phyloP scores from a whole-genome alignment of 1,140 invertebrate genomes.

The Stenopsyche tienmushanensis region DNA sequence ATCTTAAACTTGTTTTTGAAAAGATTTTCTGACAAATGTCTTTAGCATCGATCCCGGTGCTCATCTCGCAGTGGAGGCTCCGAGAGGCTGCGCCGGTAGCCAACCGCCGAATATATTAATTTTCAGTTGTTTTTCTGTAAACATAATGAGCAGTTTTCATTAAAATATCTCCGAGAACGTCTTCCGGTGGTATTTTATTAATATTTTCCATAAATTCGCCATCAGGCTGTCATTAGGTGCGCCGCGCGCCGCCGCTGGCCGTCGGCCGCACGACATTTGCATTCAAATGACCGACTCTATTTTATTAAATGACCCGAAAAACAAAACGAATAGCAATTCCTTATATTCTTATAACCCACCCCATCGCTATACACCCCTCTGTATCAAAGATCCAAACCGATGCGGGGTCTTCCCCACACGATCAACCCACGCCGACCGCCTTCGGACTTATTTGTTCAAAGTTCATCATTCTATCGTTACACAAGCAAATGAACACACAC shows the following conservation, averaged over 20 bases:
- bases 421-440: neutral
- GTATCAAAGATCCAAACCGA: neutral
- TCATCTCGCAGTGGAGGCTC: too few relatives aligned
- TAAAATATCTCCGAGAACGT: neutral
- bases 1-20: too few relatives aligned
- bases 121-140: too few relatives aligned
- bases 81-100: too few relatives aligned
- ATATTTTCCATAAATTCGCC: slow-evolving; percentile 32
- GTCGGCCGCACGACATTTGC: slow-evolving; percentile 27
- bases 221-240: slow-evolving; percentile 30
- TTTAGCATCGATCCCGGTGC: too few relatives aligned
- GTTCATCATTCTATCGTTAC: neutral
- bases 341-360: slow-evolving; percentile 27
- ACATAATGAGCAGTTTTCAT: too few relatives aligned
- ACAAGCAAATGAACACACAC: too few relatives aligned
- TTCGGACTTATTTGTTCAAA: neutral
- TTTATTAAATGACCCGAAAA: slow-evolving; percentile 37
- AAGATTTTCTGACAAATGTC: too few relatives aligned
- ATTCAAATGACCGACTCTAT: slow-evolving; percentile 33
- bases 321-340: slow-evolving; percentile 36
- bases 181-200: slow-evolving; percentile 27
- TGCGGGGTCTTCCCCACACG: slow-evolving; percentile 2
- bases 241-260: slow-evolving; percentile 26
- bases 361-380: neutral
- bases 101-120: too few relatives aligned